Evolutionary conservation across 2,797 vertebrate genomes (phyloP).

Genomic region (Cynodonichthys magdalenae): DNA sequence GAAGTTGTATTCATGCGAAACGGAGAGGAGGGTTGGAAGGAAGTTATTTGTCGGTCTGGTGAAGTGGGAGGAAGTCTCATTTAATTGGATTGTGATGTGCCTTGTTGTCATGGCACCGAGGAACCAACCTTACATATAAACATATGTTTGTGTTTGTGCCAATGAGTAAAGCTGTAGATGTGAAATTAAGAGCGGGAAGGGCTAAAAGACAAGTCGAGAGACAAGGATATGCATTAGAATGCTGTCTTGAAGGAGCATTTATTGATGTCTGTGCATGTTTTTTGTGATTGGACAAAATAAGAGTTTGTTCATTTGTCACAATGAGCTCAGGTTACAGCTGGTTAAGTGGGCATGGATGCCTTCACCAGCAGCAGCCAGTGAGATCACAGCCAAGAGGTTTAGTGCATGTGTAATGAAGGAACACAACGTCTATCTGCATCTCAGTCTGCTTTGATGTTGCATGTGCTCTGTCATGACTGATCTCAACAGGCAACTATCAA

Average conservation of each 20-base stretch:
- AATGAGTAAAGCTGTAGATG: neutral
- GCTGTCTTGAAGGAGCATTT: constrained; percentile 56
- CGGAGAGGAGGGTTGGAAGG: constrained; percentile 49
- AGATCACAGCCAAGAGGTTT: constrained; percentile 71
- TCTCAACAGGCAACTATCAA: constrained; percentile 55
- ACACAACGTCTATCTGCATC: constrained; percentile 76
- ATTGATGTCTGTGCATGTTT: constrained; percentile 36
- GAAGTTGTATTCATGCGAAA: constrained; percentile 69
- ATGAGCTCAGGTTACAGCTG: constrained; percentile 62
- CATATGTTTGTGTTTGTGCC: constrained; percentile 27
- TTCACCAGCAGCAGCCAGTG: constrained; percentile 63
- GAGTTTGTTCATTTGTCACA: constrained; percentile 63
- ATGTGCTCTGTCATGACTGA: constrained; percentile 50
- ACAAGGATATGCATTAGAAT: constrained; percentile 35
- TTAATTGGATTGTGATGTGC: constrained; percentile 84
- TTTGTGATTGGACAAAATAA: constrained; percentile 67
- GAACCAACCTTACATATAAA: constrained; percentile 71
- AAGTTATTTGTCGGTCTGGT: constrained; percentile 77
- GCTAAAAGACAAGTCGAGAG: constrained; percentile 17
- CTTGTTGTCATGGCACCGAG: constrained; percentile 82
- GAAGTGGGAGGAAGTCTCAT: constrained; percentile 80
- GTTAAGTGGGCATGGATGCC: constrained; percentile 66
- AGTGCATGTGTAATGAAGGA: constrained; percentile 75
- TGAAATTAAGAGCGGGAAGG: constrained; percentile 6
- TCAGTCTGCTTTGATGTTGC: constrained; percentile 71